Evolutionary conservation across 1,140 invertebrate species (phyloP), one percentile per base, ranked within the genome.

Genomic region (Littorina saxatilis): DNA sequence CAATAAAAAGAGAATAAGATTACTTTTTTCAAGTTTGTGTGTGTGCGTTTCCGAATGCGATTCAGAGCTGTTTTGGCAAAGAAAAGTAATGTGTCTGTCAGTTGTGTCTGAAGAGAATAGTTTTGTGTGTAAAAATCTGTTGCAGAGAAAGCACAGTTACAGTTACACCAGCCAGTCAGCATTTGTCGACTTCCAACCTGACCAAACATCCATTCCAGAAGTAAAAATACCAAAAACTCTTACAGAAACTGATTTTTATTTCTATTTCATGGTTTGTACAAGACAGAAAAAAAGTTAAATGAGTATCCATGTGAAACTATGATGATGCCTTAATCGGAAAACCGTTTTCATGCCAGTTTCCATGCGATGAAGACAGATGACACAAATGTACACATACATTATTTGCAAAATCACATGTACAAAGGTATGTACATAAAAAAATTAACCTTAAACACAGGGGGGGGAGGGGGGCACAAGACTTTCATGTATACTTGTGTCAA

Each of bases 221-320:
- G n/a, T n/a, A 47, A 47, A 5, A 47, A 17, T 47, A 47, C 43
- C 5, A 47, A 47, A 47, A 17, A 47, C 43, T 9, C 43, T 9
- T 47, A 47, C 43, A 47, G 43, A 17, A 47, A 47, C 43, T 47
- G 43, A 9, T 9, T 35, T 68, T 68, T 4, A 9, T 68, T 40
- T 39, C 35, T 23, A 58, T 68, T 68, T 68, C 32, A 39, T 68
- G 35, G 66, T 68, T 35, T 68, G 35, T 39, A 68, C 66, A 68
- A 39, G 66, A 68, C 11, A 13, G 39, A 39, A 7, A 13, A 68
- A 68, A 68, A 39, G 7, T 63, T 35, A 11, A 32, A 58, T 7
- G 27, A 63, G 37, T 68, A 68, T 68, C 66, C 35, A 68, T 20
- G 39, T 68, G 66, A 11, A 4, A 32, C 35, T 20, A 13, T 68